A percentile compares a stretch with the other conserved stretches of the same genome.
Conservation (phyloP, 2,797 vertebrate species). For the Huso huso region DNA sequence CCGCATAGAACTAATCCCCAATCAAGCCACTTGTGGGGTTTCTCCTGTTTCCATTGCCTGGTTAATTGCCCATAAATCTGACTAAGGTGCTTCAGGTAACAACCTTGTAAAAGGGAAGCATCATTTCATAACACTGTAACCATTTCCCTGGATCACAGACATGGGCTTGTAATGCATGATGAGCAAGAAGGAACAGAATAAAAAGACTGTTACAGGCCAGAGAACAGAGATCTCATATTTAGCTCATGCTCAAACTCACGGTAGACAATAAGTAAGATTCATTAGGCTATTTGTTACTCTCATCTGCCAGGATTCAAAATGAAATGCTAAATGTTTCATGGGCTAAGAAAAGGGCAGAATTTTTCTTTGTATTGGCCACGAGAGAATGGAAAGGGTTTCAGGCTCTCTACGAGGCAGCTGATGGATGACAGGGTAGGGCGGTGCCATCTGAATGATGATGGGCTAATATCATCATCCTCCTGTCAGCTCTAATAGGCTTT, state of each 20-base stretch:
- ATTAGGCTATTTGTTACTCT: constrained; percentile 97
- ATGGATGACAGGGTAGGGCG: constrained; percentile 96
- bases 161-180: constrained; percentile 31
- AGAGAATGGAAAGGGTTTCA: constrained; percentile 64
- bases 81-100: not conserved
- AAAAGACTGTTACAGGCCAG: constrained; percentile 51
- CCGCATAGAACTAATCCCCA: not conserved
- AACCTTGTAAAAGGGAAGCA: constrained; percentile 17
- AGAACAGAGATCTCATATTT: constrained; percentile 81
- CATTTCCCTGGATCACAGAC: constrained; percentile 31
- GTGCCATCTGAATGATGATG: constrained; percentile 98
- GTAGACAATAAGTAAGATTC: constrained; percentile 96
- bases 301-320: constrained; percentile 95
- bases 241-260: constrained; percentile 79
- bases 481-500: constrained; percentile 99
- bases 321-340: constrained; percentile 99
- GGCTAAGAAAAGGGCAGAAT: constrained; percentile 93
- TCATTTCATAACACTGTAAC: constrained; percentile 22
- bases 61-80: constrained; percentile 16
- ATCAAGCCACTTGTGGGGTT: not conserved
- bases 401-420: constrained; percentile 76
- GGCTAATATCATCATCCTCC: constrained; percentile 99
- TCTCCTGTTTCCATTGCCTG: constrained; percentile 15
- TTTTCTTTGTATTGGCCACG: constrained; percentile 93
- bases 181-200: constrained; percentile 36